A percentile compares a stretch with the other conserved stretches of the same genome.
Conservation (phyloP, 2,888 invertebrate species). For the Rhopalosiphum nymphaeae region DNA sequence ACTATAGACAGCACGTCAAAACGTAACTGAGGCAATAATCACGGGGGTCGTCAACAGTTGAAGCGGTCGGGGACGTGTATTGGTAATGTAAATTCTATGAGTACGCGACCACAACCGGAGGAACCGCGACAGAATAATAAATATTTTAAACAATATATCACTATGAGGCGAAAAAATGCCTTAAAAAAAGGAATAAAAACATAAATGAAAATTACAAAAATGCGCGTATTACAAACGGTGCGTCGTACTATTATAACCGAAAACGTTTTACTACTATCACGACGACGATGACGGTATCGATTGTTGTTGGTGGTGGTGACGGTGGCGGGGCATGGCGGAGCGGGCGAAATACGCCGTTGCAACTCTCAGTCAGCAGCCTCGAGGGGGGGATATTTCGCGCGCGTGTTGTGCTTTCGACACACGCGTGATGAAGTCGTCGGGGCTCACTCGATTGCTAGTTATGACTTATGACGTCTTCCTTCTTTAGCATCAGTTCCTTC, state of each 20-base stretch:
- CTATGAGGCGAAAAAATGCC: background rate
- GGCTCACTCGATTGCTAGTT: background rate
- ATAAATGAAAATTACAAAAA: conserved; percentile 1
- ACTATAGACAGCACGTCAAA: conserved; percentile 37
- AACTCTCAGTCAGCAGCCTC: background rate
- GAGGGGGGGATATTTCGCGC: conserved; percentile 57
- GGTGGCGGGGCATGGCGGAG: conserved; percentile 38
- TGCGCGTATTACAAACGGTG: background rate
- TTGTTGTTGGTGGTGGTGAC: background rate
- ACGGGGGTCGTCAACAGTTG: background rate
- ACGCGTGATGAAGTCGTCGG: conserved; percentile 21
- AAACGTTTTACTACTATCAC: conserved; percentile 59
- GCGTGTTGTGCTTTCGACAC: conserved; percentile 43
- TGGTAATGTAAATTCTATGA: background rate
- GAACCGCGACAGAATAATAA: background rate
- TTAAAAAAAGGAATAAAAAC: background rate
- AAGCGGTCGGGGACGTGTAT: background rate
- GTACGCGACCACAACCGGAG: background rate
- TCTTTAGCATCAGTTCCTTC: background rate
- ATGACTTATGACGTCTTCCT: background rate
- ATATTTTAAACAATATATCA: background rate
- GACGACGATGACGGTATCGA: conserved; percentile 45
- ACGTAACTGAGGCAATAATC: background rate
- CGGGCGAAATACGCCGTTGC: conserved; percentile 42
- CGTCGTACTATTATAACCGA: conserved; percentile 57